Evolutionary conservation across 2,113 vertebrate genomes (phyloP).

Genomic region (Xiphophorus maculatus): DNA sequence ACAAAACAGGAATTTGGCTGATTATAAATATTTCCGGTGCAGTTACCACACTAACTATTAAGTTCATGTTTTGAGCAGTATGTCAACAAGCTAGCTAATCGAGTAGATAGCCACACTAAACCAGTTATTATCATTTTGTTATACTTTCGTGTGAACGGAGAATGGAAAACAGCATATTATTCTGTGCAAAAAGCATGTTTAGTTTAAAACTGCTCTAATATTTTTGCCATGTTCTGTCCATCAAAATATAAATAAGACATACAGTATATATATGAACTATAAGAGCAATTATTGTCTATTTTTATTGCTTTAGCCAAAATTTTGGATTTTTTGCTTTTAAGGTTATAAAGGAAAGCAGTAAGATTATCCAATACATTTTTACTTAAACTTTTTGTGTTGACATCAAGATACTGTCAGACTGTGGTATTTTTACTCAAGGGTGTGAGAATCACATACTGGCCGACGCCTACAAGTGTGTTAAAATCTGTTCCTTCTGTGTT

Average conservation of each 20-base stretch:
- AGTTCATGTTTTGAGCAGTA: background rate
- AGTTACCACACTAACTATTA: too few species aligned
- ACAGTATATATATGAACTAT: too few species aligned
- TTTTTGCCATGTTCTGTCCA: too few species aligned
- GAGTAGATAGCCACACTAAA: background rate
- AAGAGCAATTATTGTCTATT: background rate
- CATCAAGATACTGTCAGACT: background rate
- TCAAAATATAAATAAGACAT: too few species aligned
- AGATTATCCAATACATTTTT: background rate
- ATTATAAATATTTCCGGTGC: too few species aligned
- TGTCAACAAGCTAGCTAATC: background rate
- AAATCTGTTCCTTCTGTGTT: slow-evolving; percentile 44
- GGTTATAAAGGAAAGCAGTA: background rate
- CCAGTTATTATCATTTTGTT: background rate
- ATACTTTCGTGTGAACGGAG: background rate
- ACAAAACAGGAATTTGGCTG: too few species aligned
- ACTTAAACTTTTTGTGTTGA: background rate
- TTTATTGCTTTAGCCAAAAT: background rate
- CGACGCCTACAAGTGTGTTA: slow-evolving; percentile 15
- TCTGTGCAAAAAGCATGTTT: too few species aligned
- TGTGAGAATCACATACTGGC: background rate
- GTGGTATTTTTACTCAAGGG: background rate
- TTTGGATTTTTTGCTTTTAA: background rate
- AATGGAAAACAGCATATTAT: too few species aligned
- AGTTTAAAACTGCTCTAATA: too few species aligned